phyloP scores from a whole-genome alignment of 2,888 invertebrate species.

The Drosophila buzzatii region DNA sequence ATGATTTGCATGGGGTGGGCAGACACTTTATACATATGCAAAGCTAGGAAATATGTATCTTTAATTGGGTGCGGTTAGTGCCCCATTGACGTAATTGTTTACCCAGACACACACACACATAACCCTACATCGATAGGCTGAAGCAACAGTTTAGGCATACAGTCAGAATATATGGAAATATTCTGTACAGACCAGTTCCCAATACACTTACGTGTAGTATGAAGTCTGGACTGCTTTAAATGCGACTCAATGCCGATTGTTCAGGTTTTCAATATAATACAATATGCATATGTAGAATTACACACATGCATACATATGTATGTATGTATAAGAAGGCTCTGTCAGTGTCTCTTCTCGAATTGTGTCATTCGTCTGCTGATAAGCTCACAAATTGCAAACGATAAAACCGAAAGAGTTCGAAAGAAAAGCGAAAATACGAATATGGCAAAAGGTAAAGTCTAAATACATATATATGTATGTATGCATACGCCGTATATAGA shows the following conservation, averaged over 20 bases:
- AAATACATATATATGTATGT: constrained; percentile 9
- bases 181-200: constrained; percentile 20
- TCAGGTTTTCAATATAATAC: constrained; percentile 35
- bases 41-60: constrained; percentile 46
- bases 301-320: constrained; percentile 11
- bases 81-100: constrained; percentile 71
- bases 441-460: background rate
- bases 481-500: background rate
- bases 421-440: constrained; percentile 15
- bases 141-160: constrained; percentile 42
- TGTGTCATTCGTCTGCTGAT: constrained; percentile 66
- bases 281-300: constrained; percentile 24
- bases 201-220: constrained; percentile 5
- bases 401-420: constrained; percentile 23
- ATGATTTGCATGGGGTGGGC: constrained; percentile 40
- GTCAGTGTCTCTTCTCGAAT: constrained; percentile 50
- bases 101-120: constrained; percentile 29
- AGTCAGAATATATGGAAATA: constrained; percentile 41
- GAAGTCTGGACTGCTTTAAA: constrained; percentile 7
- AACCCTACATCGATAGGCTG: constrained; percentile 13
- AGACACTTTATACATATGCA: constrained; percentile 8
- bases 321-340: constrained; percentile 28
- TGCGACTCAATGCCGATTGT: constrained; percentile 26
- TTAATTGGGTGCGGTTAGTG: constrained; percentile 54
- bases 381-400: constrained; percentile 25